Percentiles rank a stretch among this genome's conserved stretches.
Evolutionary conservation across 2,888 invertebrate genomes (phyloP).

Genomic region (Sympetrum striolatum): DNA sequence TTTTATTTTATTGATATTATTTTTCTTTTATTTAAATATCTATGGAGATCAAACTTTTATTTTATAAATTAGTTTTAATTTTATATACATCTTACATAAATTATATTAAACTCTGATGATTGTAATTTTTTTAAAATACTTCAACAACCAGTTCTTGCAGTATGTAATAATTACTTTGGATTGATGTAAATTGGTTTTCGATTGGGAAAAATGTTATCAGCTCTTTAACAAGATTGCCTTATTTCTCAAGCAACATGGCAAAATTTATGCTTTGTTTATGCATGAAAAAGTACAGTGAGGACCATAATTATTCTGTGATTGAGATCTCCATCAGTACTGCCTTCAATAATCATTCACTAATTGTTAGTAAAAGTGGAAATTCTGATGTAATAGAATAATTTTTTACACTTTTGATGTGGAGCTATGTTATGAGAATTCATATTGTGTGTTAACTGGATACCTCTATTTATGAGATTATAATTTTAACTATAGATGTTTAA

Average conservation of each 20-base stretch:
- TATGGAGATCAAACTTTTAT: no score
- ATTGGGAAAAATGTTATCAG: no score
- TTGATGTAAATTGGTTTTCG: no score
- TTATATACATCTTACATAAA: no score
- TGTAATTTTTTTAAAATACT: no score
- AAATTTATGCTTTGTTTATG: neutral
- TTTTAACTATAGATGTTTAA: neutral
- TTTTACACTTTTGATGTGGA: neutral
- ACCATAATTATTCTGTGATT: neutral
- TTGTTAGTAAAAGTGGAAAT: neutral
- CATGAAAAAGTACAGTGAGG: neutral
- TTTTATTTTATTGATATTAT: no score
- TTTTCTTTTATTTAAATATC: no score
- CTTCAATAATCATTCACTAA: neutral
- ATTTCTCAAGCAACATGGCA: neutral
- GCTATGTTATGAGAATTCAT: neutral
- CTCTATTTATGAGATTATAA: neutral
- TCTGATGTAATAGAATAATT: neutral
- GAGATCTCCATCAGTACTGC: neutral
- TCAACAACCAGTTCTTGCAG: no score
- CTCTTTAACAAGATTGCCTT: neutral
- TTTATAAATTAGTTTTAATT: no score
- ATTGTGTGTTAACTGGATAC: neutral
- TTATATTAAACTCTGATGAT: no score
- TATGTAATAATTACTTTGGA: no score